Evolutionary conservation across 2,113 vertebrate genomes (phyloP).

Genomic region (Ictalurus punctatus): DNA sequence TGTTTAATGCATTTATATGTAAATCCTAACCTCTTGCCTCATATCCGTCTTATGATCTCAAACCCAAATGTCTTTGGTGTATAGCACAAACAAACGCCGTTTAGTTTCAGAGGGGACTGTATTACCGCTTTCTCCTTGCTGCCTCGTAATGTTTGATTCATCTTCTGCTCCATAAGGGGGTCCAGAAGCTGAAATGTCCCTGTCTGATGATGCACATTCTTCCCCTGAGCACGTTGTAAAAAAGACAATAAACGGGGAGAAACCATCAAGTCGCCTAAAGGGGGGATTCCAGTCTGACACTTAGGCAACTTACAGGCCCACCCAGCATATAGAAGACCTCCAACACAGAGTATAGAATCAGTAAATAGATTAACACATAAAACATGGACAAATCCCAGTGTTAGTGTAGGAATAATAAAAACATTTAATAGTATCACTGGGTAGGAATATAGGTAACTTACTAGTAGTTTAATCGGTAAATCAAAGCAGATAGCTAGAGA

Average conservation of each 20-base stretch:
- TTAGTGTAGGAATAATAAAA: neutral
- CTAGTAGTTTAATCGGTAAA: neutral
- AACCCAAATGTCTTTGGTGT: too few species aligned
- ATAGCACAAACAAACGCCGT: too few species aligned
- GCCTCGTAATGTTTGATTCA: neutral
- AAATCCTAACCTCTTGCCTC: too few species aligned
- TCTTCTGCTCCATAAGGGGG: neutral
- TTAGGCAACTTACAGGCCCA: conserved; percentile 31
- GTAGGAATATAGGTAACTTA: neutral
- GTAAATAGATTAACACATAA: neutral
- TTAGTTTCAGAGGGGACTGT: neutral
- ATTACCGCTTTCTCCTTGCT: neutral
- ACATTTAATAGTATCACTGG: neutral
- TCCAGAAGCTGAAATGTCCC: conserved; percentile 20
- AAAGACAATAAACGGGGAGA: conserved; percentile 42
- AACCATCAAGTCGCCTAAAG: conserved; percentile 20
- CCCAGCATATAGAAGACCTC: neutral
- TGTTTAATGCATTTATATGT: too few species aligned
- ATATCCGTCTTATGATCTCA: too few species aligned
- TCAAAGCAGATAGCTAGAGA: neutral
- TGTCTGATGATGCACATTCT: conserved; percentile 42
- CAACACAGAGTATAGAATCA: neutral
- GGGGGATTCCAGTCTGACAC: conserved; percentile 44
- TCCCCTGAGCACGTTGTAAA: conserved; percentile 44
- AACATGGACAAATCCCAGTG: neutral